Conservation (phyloP, 2,113 vertebrate genomes). For the Azemiops feae region DNA sequence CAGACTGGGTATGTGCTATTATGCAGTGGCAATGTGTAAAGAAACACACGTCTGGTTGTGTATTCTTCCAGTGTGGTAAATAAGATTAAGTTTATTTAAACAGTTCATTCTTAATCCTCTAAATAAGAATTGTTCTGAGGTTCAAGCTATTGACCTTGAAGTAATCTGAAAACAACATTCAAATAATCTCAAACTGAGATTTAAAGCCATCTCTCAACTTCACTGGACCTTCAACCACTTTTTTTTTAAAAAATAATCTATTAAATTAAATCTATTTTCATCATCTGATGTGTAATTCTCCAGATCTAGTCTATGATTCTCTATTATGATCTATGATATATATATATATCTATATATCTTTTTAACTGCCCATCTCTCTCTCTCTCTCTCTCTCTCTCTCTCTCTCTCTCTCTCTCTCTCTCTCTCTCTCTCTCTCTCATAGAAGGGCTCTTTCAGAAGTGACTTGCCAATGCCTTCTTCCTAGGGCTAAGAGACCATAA, state of each 20-base stretch:
- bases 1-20: neutral
- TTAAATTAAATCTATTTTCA: too few species aligned
- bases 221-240: neutral
- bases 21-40: neutral
- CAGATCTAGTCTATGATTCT: too few species aligned
- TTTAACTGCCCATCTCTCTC: too few species aligned
- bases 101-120: neutral
- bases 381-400: too few species aligned
- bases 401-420: too few species aligned
- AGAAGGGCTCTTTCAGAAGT: too few species aligned
- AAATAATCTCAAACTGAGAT: neutral
- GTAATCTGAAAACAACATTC: neutral
- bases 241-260: too few species aligned
- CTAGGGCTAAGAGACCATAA: neutral
- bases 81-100: neutral
- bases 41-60: neutral
- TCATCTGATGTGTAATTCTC: too few species aligned
- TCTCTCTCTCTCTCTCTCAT: too few species aligned
- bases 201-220: neutral
- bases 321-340: too few species aligned
- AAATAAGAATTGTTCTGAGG: neutral
- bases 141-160: neutral
- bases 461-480: neutral
- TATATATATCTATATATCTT: too few species aligned
- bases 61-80: neutral